These are phyloP conservation scores for Eupithecia vulgata DNA, from an alignment of 2,888 invertebrate genomes.

Conservation along the genomic window DNA sequence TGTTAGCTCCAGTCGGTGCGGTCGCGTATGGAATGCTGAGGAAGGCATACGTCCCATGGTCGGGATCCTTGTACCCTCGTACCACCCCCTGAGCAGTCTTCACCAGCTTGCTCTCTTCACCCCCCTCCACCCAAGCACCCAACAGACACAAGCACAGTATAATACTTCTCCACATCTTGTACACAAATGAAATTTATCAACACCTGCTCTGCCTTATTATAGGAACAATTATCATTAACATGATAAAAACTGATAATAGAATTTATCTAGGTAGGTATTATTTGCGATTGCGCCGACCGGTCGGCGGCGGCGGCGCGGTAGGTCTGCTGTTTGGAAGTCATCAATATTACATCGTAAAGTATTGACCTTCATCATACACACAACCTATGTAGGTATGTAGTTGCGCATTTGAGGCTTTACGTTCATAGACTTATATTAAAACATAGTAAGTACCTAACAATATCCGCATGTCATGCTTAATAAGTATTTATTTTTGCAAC, in stretches of 20 bases:
- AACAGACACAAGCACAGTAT: constrained; percentile 24
- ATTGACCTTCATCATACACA: too few relatives aligned
- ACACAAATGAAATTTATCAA: neutral
- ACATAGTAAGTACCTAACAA: too few relatives aligned
- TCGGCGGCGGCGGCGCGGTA: too few relatives aligned
- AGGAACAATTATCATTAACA: neutral
- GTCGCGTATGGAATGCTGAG: constrained; percentile 58
- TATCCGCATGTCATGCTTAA: too few relatives aligned
- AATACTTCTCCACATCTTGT: constrained; percentile 31
- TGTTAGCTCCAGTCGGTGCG: constrained; percentile 52
- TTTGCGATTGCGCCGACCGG: too few relatives aligned
- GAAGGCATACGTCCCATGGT: constrained; percentile 44
- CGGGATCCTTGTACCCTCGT: constrained; percentile 51
- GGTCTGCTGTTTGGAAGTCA: too few relatives aligned
- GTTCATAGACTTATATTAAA: too few relatives aligned
- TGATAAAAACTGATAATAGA: neutral
- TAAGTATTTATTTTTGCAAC: too few relatives aligned
- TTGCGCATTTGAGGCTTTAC: too few relatives aligned
- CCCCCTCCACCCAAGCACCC: constrained; percentile 12
- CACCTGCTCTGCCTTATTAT: neutral
- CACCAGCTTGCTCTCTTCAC: constrained; percentile 44
- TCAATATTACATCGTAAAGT: too few relatives aligned
- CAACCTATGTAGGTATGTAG: too few relatives aligned
- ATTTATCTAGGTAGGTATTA: too few relatives aligned
- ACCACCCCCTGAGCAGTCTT: constrained; percentile 53